Percentiles rank a stretch among this genome's conserved stretches.
Conservation (phyloP, 2,113 vertebrate genomes). For the Pelvicachromis taeniatus region DNA sequence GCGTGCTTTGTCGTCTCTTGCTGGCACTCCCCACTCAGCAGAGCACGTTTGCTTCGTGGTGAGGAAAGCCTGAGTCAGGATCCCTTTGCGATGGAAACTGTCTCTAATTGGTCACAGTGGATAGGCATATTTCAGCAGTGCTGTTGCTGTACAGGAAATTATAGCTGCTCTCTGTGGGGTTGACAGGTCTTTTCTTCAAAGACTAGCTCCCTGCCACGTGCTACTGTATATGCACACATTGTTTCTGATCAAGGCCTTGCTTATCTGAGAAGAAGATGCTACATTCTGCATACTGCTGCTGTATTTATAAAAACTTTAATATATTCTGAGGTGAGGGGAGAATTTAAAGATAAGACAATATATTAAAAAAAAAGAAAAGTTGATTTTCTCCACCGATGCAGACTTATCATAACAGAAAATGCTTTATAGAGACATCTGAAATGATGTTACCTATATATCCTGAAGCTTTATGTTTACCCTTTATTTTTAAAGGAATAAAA, state of each 20-base stretch:
- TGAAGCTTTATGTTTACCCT: neutral
- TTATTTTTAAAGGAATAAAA: neutral
- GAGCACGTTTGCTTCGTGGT: constrained; percentile 1
- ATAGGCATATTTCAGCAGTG: constrained; percentile 3
- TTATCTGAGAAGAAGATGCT: neutral
- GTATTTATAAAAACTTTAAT: neutral
- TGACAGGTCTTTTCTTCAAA: constrained; percentile 39
- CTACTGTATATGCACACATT: neutral
- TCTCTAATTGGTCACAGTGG: constrained; percentile 56
- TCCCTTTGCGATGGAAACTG: constrained; percentile 23
- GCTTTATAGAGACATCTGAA: neutral
- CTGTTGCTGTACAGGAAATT: constrained; percentile 1
- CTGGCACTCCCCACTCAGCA: neutral
- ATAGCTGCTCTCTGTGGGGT: constrained; percentile 26
- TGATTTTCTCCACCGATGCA: neutral
- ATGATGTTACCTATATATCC: neutral
- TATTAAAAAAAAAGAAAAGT: neutral
- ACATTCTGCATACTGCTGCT: neutral
- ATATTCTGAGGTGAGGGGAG: neutral
- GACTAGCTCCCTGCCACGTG: neutral
- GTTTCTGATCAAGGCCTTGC: neutral
- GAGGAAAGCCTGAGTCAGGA: constrained; percentile 41
- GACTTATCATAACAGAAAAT: neutral
- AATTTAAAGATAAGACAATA: neutral
- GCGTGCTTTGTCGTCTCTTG: neutral